A percentile compares a stretch with the other conserved stretches of the same genome.
phyloP scores from a whole-genome alignment of 1,140 invertebrate species.

The Papilio polytes region DNA sequence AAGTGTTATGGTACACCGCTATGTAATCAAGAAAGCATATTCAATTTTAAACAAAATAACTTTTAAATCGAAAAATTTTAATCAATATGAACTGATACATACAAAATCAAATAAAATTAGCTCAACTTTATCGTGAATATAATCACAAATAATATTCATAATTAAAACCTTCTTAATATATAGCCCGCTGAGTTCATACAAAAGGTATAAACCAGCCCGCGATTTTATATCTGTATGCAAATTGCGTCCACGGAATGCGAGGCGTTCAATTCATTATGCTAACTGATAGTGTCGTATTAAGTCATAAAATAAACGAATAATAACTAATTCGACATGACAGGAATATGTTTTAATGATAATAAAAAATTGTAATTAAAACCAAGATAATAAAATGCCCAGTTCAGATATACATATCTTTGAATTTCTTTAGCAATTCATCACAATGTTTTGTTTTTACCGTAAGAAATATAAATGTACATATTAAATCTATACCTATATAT shows the following conservation, averaged over 20 bases:
- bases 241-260: slow-evolving; percentile 21
- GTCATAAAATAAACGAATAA: slow-evolving; percentile 37
- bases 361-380: slow-evolving; percentile 23
- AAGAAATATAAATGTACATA: too few relatives aligned
- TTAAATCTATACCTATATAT: too few relatives aligned
- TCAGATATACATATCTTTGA: too few relatives aligned
- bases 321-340: slow-evolving; percentile 32
- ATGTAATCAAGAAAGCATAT: neutral
- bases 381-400: too few relatives aligned
- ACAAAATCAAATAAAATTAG: slow-evolving; percentile 24
- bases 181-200: slow-evolving; percentile 8
- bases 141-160: slow-evolving; percentile 30
- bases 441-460: neutral
- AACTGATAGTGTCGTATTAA: slow-evolving; percentile 37
- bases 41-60: neutral
- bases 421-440: too few relatives aligned
- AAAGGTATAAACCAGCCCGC: slow-evolving; percentile 3
- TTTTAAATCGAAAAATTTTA: neutral
- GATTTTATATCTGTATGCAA: slow-evolving; percentile 36
- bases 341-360: slow-evolving; percentile 35
- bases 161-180: slow-evolving; percentile 10
- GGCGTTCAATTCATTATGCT: slow-evolving; percentile 35
- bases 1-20: neutral
- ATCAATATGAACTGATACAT: neutral
- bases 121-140: slow-evolving; percentile 18